Evolutionary conservation across 2,888 invertebrate species (phyloP).

Genomic region (Diarsia mendica): DNA sequence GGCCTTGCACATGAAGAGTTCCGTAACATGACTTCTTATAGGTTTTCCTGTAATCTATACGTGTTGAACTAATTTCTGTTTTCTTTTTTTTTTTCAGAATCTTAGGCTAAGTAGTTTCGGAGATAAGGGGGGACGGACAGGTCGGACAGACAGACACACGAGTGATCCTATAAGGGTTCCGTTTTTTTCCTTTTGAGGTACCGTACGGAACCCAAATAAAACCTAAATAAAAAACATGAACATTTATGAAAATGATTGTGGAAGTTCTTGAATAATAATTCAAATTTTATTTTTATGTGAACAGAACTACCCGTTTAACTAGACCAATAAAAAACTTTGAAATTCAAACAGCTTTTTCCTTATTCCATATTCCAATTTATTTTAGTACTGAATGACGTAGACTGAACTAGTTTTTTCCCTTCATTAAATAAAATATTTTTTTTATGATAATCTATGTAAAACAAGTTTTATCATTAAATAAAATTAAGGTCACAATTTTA

Average conservation of each 20-base stretch:
- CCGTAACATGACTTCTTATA: no score
- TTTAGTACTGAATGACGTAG: not conserved
- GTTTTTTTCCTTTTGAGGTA: no score
- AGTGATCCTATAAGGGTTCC: no score
- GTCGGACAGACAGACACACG: no score
- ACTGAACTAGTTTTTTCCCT: not conserved
- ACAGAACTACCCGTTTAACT: not conserved
- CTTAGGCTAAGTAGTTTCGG: no score
- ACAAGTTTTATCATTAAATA: not conserved
- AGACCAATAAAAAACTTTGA: not conserved
- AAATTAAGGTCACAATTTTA: slow-evolving; percentile 12
- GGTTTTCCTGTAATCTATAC: no score
- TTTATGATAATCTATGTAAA: not conserved
- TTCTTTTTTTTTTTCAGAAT: no score
- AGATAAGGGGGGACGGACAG: no score
- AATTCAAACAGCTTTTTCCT: not conserved
- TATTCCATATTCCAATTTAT: not conserved
- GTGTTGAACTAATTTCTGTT: no score
- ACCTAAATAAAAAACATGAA: no score
- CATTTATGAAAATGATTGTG: not conserved
- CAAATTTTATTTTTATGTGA: not conserved
- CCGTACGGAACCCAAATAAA: no score
- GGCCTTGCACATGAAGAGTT: no score
- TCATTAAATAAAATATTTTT: not conserved
- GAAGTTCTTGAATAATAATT: not conserved